Conservation (phyloP, 1,140 invertebrate genomes). For the Drosophila micromelanica region DNA sequence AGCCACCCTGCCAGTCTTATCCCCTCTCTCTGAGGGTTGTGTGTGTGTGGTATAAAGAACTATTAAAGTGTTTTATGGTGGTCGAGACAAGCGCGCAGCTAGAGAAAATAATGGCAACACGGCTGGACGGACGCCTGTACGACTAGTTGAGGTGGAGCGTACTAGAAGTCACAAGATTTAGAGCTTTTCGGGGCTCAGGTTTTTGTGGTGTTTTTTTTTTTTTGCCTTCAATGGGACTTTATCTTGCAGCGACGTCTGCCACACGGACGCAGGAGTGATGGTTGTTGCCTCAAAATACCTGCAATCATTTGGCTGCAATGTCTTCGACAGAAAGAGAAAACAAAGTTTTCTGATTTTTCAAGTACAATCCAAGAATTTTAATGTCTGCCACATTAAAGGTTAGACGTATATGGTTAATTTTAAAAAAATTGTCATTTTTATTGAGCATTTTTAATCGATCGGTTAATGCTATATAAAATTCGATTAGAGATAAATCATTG, state of each 20-base stretch:
- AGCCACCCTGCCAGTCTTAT: background rate
- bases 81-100: conserved; percentile 68
- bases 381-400: background rate
- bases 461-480: too few species aligned
- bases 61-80: conserved; percentile 81
- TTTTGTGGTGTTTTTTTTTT: conserved; percentile 46
- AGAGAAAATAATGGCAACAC: conserved; percentile 55
- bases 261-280: conserved; percentile 19
- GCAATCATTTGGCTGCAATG: conserved; percentile 20
- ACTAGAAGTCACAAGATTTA: conserved; percentile 46
- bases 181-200: conserved; percentile 46
- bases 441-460: too few species aligned
- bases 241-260: conserved; percentile 45
- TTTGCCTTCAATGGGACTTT: conserved; percentile 39
- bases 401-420: too few species aligned
- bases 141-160: conserved; percentile 1
- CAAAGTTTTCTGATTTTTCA: background rate
- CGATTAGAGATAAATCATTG: too few species aligned
- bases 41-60: conserved; percentile 50
- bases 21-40: conserved; percentile 12
- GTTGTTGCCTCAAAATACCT: conserved; percentile 3
- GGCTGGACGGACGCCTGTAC: conserved; percentile 23
- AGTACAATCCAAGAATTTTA: conserved; percentile 7
- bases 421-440: too few species aligned
- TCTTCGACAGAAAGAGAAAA: background rate